Conservation (phyloP, 2,888 invertebrate genomes). For the Hololepta plana region DNA sequence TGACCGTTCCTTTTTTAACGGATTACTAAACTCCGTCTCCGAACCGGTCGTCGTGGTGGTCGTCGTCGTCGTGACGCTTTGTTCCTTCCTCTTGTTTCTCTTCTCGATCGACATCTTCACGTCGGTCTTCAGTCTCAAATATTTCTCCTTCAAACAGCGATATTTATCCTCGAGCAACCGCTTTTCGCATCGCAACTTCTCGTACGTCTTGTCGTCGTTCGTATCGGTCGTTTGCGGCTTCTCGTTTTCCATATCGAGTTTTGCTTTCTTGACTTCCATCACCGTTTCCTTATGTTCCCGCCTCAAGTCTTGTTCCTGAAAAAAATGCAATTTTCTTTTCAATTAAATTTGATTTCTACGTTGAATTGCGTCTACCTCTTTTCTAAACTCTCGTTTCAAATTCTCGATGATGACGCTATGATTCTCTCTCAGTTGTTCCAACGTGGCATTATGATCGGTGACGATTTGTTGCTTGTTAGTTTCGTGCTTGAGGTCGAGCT, state of each 20-base stretch:
- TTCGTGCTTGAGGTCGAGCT: slow-evolving; percentile 26
- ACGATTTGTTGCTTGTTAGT: slow-evolving; percentile 30
- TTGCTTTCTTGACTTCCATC: slow-evolving; percentile 40
- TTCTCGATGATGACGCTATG: slow-evolving; percentile 40
- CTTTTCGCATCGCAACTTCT: slow-evolving; percentile 50
- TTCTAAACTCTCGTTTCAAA: slow-evolving; percentile 41
- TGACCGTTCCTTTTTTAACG: slow-evolving; percentile 35
- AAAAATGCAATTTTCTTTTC: slow-evolving; percentile 7
- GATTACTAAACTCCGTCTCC: slow-evolving; percentile 62
- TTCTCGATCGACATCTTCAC: slow-evolving; percentile 61
- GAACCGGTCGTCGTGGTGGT: slow-evolving; percentile 40
- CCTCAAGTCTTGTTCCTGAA: slow-evolving; percentile 47
- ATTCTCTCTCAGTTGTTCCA: slow-evolving; percentile 36
- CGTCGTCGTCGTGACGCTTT: slow-evolving; percentile 37
- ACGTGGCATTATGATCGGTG: slow-evolving; percentile 33
- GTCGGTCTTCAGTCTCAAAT: slow-evolving; percentile 59
- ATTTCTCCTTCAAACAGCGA: slow-evolving; percentile 63
- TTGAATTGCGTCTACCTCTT: slow-evolving; percentile 36
- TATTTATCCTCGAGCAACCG: slow-evolving; percentile 62
- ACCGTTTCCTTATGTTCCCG: slow-evolving; percentile 49
- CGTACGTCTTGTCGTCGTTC: slow-evolving; percentile 31
- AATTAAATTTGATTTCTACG: background rate
- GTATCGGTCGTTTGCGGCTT: slow-evolving; percentile 4
- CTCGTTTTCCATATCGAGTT: slow-evolving; percentile 29
- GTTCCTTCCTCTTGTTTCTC: slow-evolving; percentile 45